A percentile compares a stretch with the other conserved stretches of the same genome.
phyloP scores from a whole-genome alignment of 2,113 vertebrate genomes.

The Athene cunicularia region DNA sequence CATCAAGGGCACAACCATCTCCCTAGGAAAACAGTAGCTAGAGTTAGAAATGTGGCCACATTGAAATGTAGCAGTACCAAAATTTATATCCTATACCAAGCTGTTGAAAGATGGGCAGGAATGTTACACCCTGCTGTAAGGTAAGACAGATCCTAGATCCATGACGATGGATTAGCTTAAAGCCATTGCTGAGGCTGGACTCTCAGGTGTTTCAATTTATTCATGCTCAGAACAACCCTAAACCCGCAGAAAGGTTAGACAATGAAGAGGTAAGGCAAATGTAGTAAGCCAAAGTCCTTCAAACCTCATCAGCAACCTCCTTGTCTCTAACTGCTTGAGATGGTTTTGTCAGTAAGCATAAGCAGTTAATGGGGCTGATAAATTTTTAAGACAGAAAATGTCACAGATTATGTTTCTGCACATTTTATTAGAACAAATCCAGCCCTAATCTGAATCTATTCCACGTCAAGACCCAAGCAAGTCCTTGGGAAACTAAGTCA shows the following conservation, averaged over 20 bases:
- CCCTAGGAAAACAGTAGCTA: not conserved
- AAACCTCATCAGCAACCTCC: not conserved
- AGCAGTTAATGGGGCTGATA: slow-evolving; percentile 35
- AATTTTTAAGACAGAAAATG: slow-evolving; percentile 61
- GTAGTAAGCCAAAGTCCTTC: not conserved
- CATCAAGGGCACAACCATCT: not conserved
- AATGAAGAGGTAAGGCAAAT: not conserved
- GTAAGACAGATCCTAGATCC: slow-evolving; percentile 1
- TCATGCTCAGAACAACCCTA: not conserved
- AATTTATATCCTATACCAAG: not conserved
- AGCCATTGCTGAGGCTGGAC: not conserved
- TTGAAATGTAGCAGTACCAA: not conserved
- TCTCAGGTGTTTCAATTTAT: not conserved
- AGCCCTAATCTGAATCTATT: slow-evolving; percentile 29
- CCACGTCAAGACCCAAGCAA: slow-evolving; percentile 16
- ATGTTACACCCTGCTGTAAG: not conserved
- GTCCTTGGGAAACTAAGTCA: not conserved
- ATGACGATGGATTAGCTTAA: not conserved
- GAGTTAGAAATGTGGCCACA: not conserved
- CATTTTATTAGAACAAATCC: slow-evolving; percentile 33
- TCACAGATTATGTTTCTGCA: slow-evolving; percentile 58
- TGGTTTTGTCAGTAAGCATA: slow-evolving; percentile 36
- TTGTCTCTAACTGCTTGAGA: not conserved
- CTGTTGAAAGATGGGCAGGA: slow-evolving; percentile 18
- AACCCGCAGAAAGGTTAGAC: not conserved